These are phyloP conservation scores for Entomobrya proxima DNA, from an alignment of 2,888 invertebrate species.

Conservation along the genomic window DNA sequence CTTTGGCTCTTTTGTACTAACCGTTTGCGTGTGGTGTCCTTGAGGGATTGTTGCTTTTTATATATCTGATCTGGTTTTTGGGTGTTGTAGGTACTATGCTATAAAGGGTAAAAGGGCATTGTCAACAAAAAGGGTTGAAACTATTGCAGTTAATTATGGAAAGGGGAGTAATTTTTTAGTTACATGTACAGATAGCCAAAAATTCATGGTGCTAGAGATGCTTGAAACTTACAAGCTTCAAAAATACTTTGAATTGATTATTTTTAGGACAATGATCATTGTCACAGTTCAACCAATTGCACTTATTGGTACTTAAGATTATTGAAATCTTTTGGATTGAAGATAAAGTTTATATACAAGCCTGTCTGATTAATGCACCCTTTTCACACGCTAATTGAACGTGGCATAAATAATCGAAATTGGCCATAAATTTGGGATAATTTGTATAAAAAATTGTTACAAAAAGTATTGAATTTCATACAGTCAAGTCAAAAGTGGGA, in stretches of 20 bases:
- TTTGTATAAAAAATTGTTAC: neutral
- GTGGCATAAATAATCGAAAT: constrained; percentile 39
- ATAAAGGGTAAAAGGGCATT: neutral
- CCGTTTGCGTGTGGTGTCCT: neutral
- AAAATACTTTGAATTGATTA: neutral
- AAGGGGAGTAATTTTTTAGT: neutral
- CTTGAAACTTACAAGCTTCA: neutral
- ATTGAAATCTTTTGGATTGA: too few relatives aligned
- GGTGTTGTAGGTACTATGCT: neutral
- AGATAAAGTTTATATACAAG: neutral
- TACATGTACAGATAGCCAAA: neutral
- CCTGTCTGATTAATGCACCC: constrained; percentile 26
- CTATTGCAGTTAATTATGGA: constrained; percentile 31
- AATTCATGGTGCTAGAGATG: too few relatives aligned
- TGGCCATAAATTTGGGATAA: constrained; percentile 33
- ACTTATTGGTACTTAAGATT: neutral
- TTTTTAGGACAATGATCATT: neutral
- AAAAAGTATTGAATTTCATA: constrained; percentile 23
- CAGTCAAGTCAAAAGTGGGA: neutral
- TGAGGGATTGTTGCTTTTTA: constrained; percentile 14
- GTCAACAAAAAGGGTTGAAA: constrained; percentile 38
- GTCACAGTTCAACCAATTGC: neutral
- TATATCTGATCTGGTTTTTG: constrained; percentile 8
- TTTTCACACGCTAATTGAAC: constrained; percentile 52
- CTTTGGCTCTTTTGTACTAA: neutral